Percentiles rank a stretch among this genome's conserved stretches.
These are phyloP conservation scores for Drosophila pallidifrons DNA, from an alignment of 1,140 invertebrate genomes.

Conservation along the genomic window DNA sequence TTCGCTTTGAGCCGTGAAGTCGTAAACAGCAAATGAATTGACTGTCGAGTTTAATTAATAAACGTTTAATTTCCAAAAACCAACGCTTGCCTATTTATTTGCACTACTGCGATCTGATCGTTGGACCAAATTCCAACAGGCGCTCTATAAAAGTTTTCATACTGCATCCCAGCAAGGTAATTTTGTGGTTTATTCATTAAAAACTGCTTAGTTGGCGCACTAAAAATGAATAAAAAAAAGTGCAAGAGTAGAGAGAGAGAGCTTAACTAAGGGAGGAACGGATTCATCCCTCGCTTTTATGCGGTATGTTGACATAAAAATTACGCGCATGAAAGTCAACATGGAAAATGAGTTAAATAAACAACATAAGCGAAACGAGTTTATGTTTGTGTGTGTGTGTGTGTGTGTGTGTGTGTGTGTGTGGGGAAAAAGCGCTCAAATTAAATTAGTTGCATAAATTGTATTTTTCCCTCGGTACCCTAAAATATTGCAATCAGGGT, in stretches of 20 bases:
- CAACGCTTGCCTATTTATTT: no score
- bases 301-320: conserved; percentile 74
- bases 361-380: conserved; percentile 58
- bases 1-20: no score
- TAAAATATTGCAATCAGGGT: conserved; percentile 1
- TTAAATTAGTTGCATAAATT: conserved; percentile 62
- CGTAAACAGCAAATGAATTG: no score
- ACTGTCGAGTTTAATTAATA: no score
- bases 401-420: no score
- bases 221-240: conserved; percentile 38
- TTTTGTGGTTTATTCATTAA: conserved; percentile 75
- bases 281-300: conserved; percentile 21
- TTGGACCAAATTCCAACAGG: no score
- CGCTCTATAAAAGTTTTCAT: conserved; percentile 12
- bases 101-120: no score
- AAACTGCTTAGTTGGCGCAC: conserved; percentile 72
- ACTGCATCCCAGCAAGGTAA: conserved; percentile 48
- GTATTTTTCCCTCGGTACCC: not conserved
- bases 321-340: conserved; percentile 82
- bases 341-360: conserved; percentile 77
- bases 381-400: conserved; percentile 23
- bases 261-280: not conserved
- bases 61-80: no score
- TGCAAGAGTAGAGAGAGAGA: not conserved
- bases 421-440: conserved; percentile 16